Evolutionary conservation across 2,888 invertebrate genomes (phyloP), one percentile per base, ranked within the genome.

Genomic region (Oligia strigilis): DNA sequence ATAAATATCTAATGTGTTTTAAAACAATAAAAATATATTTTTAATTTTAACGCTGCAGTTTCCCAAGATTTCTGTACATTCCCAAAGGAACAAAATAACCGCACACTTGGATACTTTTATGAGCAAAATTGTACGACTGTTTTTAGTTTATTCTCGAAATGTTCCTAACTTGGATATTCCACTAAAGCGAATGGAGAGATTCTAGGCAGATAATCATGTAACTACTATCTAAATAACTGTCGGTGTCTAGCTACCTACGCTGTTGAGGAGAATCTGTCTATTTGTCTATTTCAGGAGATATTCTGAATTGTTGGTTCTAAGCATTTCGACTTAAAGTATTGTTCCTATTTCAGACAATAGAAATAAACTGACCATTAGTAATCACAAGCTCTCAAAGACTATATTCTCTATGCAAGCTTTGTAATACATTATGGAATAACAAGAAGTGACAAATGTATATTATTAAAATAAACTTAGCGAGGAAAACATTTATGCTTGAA

Each of bases 121-220:
- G 58, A 72, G 43, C 19, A 60, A 72, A 65, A 72, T 71, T 83
- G 62, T 52, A 71, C 52, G 11, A 83, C 64, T 67, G 46, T 72
- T 83, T 80, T 64, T 49, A 62, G 52, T 72, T 73, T 77, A 71
- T 62, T 58, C 60, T 76, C 23, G 19, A 71, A 84, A 81, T 77
- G 58, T 64, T 81, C 36, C 14, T 23, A 64, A 52, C 77, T 81
- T 67, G 36, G 23, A 70, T 82, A 66, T 66, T 84, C 43, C 36
- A 17, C n/a, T 65, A 65, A 69, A 83, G 76, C 62, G 62, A 85
- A 77, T 75, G 74, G 49, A 79, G 69, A 80, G 65, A 75, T 80
- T 46, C 72, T 60, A 40, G 60, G 23, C 65, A 58, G 83, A 80
- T 85, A 71, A 62, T 74, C 76, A 62, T 72, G 62, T 40, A 43